These are phyloP conservation scores for Microcebus jonahi DNA, from an alignment of 2,113 vertebrate genomes.

Conservation along the genomic window DNA sequence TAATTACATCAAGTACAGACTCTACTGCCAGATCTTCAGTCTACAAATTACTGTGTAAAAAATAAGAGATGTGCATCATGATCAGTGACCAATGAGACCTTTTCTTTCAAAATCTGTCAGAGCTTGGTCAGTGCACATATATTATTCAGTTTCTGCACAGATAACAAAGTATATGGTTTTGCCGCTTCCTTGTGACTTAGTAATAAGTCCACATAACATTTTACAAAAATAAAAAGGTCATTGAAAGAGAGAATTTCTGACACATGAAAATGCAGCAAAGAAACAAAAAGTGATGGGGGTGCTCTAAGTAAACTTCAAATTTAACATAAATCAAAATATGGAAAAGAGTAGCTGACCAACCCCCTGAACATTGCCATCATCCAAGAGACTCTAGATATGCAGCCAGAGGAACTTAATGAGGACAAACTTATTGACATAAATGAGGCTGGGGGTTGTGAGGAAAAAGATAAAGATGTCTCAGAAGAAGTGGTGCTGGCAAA, in stretches of 20 bases:
- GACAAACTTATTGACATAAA: not conserved
- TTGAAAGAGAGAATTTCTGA: not conserved
- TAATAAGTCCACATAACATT: not conserved
- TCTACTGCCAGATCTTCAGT: accelerated
- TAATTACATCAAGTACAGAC: not conserved
- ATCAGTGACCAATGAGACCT: not conserved
- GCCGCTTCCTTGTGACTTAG: not conserved
- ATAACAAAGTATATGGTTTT: not conserved
- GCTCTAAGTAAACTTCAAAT: not conserved
- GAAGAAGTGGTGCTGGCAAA: not conserved
- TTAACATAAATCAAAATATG: not conserved
- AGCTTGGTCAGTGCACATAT: not conserved
- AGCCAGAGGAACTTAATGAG: not conserved
- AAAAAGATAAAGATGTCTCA: not conserved
- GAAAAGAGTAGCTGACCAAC: not conserved
- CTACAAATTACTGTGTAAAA: not conserved
- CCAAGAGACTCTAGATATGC: too few relatives aligned
- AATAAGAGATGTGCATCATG: too few relatives aligned
- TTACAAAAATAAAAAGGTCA: not conserved
- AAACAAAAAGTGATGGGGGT: not conserved
- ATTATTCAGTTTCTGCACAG: not conserved
- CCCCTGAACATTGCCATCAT: not conserved
- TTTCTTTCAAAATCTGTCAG: not conserved
- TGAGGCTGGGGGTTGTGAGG: not conserved
- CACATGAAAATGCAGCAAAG: not conserved